Conservation (phyloP, 2,888 invertebrate genomes). For the Rhamphomyia laevipes region DNA sequence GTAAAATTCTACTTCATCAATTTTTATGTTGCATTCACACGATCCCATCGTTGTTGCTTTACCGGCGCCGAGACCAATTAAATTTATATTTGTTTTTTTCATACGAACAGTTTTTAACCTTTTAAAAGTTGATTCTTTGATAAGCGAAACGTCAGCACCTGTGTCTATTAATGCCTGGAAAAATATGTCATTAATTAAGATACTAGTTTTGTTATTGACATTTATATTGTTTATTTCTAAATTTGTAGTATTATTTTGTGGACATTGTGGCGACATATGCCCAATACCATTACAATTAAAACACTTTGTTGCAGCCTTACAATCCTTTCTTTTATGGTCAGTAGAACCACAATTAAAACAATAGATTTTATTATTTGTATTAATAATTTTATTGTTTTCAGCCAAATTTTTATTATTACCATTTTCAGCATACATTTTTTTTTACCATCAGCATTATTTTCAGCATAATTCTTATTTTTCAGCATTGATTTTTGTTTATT, state of each 20-base stretch:
- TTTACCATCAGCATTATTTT: too few relatives aligned
- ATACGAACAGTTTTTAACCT: neutral
- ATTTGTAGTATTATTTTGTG: neutral
- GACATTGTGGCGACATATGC: conserved; percentile 14
- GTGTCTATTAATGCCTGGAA: conserved; percentile 4
- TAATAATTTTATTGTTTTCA: too few relatives aligned
- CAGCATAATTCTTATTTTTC: too few relatives aligned
- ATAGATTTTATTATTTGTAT: neutral
- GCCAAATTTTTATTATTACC: too few relatives aligned
- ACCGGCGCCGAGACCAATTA: conserved; percentile 6
- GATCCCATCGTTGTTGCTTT: conserved; percentile 3
- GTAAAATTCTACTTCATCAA: conserved; percentile 5
- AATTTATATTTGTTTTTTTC: neutral
- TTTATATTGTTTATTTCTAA: conserved; percentile 1
- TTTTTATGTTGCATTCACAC: neutral
- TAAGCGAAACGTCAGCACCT: conserved; percentile 3
- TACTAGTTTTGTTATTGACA: neutral
- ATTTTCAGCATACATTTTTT: too few relatives aligned
- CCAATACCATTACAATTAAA: conserved; percentile 23
- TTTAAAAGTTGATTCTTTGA: conserved; percentile 1
- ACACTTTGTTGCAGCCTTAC: conserved; percentile 23
- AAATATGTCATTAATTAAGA: neutral
- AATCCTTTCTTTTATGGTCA: conserved; percentile 8
- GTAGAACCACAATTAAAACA: conserved; percentile 11
- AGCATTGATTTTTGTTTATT: neutral